A percentile compares a stretch with the other conserved stretches of the same genome.
These are phyloP conservation scores for Palaemon carinicauda DNA, from an alignment of 1,140 invertebrate species.

Conservation along the genomic window DNA sequence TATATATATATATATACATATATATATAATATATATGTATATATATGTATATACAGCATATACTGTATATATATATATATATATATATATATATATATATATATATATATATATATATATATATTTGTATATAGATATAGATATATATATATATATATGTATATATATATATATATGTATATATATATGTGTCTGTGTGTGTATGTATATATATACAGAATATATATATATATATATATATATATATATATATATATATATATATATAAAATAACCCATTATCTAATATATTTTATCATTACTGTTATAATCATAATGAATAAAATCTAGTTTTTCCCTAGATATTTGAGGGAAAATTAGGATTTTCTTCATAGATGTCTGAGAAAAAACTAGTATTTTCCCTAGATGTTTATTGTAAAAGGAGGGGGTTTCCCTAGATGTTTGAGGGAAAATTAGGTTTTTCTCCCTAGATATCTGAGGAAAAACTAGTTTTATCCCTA, in stretches of 20 bases:
- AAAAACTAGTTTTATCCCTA: too few relatives aligned
- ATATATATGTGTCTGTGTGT: not conserved
- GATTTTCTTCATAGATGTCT: too few relatives aligned
- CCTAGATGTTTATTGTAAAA: too few relatives aligned
- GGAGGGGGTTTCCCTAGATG: too few relatives aligned
- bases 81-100: constrained; percentile 11
- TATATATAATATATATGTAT: not conserved
- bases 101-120: not conserved
- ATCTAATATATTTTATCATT: too few relatives aligned
- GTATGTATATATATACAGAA: not conserved
- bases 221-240: not conserved
- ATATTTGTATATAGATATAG: not conserved
- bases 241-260: not conserved
- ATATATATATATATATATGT: not conserved
- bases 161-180: constrained; percentile 8
- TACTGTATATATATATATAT: too few relatives aligned
- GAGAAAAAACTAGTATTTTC: too few relatives aligned
- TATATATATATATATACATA: not conserved
- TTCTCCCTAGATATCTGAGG: too few relatives aligned
- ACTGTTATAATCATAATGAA: too few relatives aligned
- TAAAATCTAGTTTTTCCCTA: too few relatives aligned
- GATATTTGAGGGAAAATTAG: too few relatives aligned
- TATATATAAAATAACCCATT: not conserved
- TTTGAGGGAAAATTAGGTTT: too few relatives aligned
- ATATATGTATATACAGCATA: not conserved